Base-by-base conservation (phyloP, 1,140 invertebrate species). In the Lepidurus couesii region DNA sequence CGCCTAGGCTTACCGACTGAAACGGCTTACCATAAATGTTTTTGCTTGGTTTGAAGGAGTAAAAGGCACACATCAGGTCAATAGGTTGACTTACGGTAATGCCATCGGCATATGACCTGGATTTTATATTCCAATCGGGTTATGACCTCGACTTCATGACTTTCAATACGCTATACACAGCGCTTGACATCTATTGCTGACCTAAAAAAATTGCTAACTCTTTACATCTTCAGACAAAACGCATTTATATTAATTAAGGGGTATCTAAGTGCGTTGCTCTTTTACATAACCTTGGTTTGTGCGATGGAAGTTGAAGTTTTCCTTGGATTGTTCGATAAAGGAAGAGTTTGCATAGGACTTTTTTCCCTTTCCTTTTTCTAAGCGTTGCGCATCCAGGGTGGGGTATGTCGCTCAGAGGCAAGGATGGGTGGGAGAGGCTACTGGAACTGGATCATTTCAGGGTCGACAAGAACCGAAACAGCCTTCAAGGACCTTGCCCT, bases 401-500 rank as follows among this genome's bases (percentile, higher is more conserved):
- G 53, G 21, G 53, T 65, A 13, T 65, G 53, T 65, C 53, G 53
- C 53, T 21, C 21, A 3, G 8, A 65, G 53, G 53, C 53, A 65
- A 21, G 53, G 53, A 65, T 65, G 53, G 53, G 53, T 21, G n/a
- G 53, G 53, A 21, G 6, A 13, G n/a, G n/a, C 16, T 65, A 65
- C 21, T 65, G n/a, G n/a, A 65, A 65, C 53, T 65, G 53, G 53
- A 65, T 65, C 53, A 65, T 65, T 65, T 65, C 53, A 65, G 53
- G 53, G 53, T 65, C 53, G 53, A 65, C 53, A 65, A 16, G 53
- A 13, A 65, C 7, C 6, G n/a, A 65, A 21, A 65, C 53, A 65
- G 53, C 53, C 53, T 65, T 65, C 53, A 65, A 65, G 53, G 53
- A 65, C 53, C 53, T 65, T 65, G 53, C 53, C 53, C 53, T 65